Evolutionary conservation across 2,797 vertebrate species (phyloP).

Genomic region (Scomberomorus guttatus): DNA sequence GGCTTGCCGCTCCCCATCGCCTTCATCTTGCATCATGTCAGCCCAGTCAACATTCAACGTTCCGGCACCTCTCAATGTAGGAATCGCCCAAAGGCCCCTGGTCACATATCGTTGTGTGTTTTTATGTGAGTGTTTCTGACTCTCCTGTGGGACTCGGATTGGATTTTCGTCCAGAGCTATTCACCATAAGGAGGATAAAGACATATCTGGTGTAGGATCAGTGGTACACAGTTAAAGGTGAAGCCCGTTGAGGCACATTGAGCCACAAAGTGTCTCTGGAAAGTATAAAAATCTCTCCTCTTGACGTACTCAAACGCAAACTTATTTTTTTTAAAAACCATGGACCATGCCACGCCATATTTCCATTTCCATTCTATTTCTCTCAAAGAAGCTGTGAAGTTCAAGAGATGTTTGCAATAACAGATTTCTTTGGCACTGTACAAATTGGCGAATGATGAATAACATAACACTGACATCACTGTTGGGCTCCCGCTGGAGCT

Average conservation of each 20-base stretch:
- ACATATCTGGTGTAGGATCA: conserved; percentile 54
- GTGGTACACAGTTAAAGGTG: conserved; percentile 29
- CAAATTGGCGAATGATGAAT: conserved; percentile 42
- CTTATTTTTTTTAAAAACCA: conserved; percentile 1
- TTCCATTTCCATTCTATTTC: background rate
- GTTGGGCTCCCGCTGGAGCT: conserved; percentile 29
- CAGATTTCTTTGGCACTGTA: conserved; percentile 39
- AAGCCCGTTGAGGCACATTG: conserved; percentile 33
- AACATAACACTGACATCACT: conserved; percentile 45
- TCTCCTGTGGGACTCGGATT: conserved; percentile 52
- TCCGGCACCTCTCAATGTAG: conserved; percentile 50
- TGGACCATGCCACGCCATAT: background rate
- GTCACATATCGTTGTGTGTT: conserved; percentile 63
- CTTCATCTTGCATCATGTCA: conserved; percentile 74
- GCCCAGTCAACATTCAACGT: conserved; percentile 46
- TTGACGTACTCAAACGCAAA: background rate
- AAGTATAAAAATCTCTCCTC: background rate
- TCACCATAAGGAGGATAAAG: conserved; percentile 57
- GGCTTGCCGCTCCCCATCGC: conserved; percentile 59
- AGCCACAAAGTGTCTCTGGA: conserved; percentile 30
- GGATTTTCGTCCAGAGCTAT: conserved; percentile 54
- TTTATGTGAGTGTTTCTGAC: conserved; percentile 62
- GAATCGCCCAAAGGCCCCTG: conserved; percentile 55
- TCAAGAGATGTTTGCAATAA: conserved; percentile 28
- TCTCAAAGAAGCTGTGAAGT: conserved; percentile 3